Conservation (phyloP, 1,140 invertebrate genomes). For the Micrasema minimum region DNA sequence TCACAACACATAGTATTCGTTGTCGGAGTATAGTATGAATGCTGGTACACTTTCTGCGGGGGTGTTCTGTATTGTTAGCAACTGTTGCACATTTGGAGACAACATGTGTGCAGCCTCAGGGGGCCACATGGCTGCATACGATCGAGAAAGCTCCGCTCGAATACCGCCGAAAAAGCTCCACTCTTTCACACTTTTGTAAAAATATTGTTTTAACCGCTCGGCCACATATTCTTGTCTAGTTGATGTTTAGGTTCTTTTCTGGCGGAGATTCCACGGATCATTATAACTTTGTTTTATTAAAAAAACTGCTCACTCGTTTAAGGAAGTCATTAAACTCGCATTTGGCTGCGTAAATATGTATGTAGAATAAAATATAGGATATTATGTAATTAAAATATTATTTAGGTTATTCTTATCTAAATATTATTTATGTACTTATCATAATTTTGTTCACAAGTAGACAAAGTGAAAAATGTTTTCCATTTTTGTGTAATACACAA, state of each 20-base stretch:
- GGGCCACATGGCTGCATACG: constrained; percentile 24
- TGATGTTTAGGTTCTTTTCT: neutral
- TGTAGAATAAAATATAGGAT: too few species aligned
- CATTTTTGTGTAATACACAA: too few species aligned
- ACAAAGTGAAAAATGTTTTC: too few species aligned
- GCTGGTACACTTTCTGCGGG: neutral
- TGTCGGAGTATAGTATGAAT: neutral
- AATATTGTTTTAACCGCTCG: neutral
- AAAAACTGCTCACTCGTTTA: neutral
- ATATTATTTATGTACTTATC: too few species aligned
- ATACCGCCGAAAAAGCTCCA: neutral
- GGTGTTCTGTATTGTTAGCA: neutral
- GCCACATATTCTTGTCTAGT: neutral
- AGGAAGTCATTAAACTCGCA: constrained; percentile 31
- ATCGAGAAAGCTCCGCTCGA: constrained; percentile 1
- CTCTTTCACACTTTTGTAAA: constrained; percentile 1
- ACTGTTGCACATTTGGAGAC: neutral
- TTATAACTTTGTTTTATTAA: constrained; percentile 16
- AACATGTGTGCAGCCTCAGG: constrained; percentile 8
- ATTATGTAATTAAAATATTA: too few species aligned
- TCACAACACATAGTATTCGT: neutral
- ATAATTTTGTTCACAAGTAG: too few species aligned
- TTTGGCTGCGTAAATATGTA: too few species aligned
- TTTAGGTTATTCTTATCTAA: too few species aligned
- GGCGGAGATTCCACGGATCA: neutral